Evolutionary conservation across 1,140 invertebrate species (phyloP).

Genomic region (Philopotamus ludificatus): DNA sequence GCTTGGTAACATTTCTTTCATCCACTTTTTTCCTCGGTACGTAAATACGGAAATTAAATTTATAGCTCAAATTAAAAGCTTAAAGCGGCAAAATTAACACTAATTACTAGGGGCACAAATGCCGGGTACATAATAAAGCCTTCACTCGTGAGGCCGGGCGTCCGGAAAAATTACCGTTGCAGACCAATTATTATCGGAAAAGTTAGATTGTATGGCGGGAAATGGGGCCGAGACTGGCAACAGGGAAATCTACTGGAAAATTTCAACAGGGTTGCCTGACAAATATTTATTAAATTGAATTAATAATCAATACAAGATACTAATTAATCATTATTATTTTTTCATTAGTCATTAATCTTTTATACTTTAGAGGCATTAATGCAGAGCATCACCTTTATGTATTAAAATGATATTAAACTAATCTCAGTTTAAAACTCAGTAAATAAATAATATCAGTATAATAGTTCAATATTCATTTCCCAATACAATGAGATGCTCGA

Average conservation of each 20-base stretch:
- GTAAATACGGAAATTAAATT: neutral
- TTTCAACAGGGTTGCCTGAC: neutral
- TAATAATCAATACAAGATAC: too few relatives aligned
- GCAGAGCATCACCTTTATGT: too few relatives aligned
- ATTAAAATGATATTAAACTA: too few relatives aligned
- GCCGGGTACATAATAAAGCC: conserved; percentile 3
- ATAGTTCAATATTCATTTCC: too few relatives aligned
- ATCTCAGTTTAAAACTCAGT: too few relatives aligned
- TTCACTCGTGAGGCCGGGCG: conserved; percentile 17
- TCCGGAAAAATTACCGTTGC: conserved; percentile 39
- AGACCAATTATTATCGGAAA: conserved; percentile 42
- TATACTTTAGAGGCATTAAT: too few relatives aligned
- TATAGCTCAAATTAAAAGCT: neutral
- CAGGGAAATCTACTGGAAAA: conserved; percentile 33
- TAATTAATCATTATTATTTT: neutral
- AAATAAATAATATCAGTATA: too few relatives aligned
- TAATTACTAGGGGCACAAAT: conserved; percentile 6
- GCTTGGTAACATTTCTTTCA: too few relatives aligned
- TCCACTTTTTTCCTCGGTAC: too few relatives aligned
- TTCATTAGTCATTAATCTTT: neutral
- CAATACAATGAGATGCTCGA: too few relatives aligned
- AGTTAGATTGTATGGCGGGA: conserved; percentile 33
- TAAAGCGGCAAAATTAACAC: conserved; percentile 15
- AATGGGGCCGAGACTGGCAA: conserved; percentile 7
- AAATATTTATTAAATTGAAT: neutral